Evolutionary conservation across 2,113 vertebrate species (phyloP).

Genomic region (Holacanthus passer): DNA sequence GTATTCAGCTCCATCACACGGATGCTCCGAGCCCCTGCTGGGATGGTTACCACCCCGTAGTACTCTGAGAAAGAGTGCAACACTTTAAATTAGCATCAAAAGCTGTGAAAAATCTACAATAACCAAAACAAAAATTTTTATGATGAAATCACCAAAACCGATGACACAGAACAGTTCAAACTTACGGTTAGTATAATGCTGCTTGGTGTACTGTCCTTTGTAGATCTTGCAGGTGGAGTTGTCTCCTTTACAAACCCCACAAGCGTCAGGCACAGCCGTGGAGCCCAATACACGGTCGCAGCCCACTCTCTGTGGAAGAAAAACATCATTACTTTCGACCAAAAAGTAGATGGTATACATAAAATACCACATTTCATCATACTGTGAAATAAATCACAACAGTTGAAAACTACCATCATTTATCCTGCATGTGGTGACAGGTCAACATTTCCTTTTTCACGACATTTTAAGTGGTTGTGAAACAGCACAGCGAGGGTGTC

Average conservation of each 20-base stretch:
- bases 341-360: conserved; percentile 14
- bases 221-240: conserved; percentile 89
- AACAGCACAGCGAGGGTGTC: conserved; percentile 15
- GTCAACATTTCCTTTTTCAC: conserved; percentile 12
- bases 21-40: conserved; percentile 88
- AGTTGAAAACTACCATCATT: conserved; percentile 16
- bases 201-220: conserved; percentile 87
- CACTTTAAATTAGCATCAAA: neutral
- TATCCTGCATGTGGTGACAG: conserved; percentile 18
- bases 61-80: conserved; percentile 83
- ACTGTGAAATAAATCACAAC: neutral
- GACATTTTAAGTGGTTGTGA: conserved; percentile 4
- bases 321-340: conserved; percentile 18
- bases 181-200: conserved; percentile 88
- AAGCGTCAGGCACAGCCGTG: conserved; percentile 84
- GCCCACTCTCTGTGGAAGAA: conserved; percentile 86
- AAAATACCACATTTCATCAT: conserved; percentile 7
- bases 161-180: conserved; percentile 15
- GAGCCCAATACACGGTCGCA: conserved; percentile 91
- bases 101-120: neutral
- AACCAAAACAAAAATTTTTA: neutral
- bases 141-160: neutral
- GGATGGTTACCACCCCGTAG: conserved; percentile 87
- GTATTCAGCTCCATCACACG: conserved; percentile 86
- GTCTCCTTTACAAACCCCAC: conserved; percentile 90